Base-by-base conservation (phyloP, 2,888 invertebrate species). In the Mythimna loreyi region DNA sequence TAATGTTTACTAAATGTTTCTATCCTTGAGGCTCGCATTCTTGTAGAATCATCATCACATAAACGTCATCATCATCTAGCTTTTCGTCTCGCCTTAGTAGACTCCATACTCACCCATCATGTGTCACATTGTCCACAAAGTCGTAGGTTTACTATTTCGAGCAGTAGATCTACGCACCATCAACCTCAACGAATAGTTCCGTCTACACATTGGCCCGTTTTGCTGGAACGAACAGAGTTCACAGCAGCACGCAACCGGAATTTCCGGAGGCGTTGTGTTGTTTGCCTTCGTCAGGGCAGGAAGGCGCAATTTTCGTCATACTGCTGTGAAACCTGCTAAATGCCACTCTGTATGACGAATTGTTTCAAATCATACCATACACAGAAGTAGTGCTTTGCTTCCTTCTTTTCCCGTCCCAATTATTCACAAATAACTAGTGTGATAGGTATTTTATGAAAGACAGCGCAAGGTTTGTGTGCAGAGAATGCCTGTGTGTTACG, bases 291-390 rank as follows among this genome's bases (percentile, higher is more conserved):
- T n/a, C n/a, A 5, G 40, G n/a, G n/a, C n/a, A 45, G 8, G 45
- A 45, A 45, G 45, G 0, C 45, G 8, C 45, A 45, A 45, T n/a
- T 5, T 3, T n/a, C 45, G n/a, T n/a, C 45, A 19, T 45, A 45
- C 45, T 45, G 45, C n/a, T 45, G 45, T 45, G 45, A 45, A 45
- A n/a, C 45, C 45, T 45, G 45, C 45, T n/a, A n/a, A 45, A n/a
- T n/a, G 45, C 45, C 45, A 45, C 45, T 45, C 2, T 45, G 45
- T 45, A 45, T 45, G n/a, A n/a, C n/a, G 7, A 45, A 45, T 45
- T 45, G 45, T 45, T 45, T 45, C n/a, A 45, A 45, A 45, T n/a
- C 8, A 45, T 45, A 45, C n/a, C 45, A 45, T n/a, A n/a, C n/a
- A 6, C 0, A n/a, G n/a, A 8, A n/a, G 45, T n/a, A 45, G 45